Conservation (phyloP, 1,140 invertebrate species). For the Antheraea pernyi region DNA sequence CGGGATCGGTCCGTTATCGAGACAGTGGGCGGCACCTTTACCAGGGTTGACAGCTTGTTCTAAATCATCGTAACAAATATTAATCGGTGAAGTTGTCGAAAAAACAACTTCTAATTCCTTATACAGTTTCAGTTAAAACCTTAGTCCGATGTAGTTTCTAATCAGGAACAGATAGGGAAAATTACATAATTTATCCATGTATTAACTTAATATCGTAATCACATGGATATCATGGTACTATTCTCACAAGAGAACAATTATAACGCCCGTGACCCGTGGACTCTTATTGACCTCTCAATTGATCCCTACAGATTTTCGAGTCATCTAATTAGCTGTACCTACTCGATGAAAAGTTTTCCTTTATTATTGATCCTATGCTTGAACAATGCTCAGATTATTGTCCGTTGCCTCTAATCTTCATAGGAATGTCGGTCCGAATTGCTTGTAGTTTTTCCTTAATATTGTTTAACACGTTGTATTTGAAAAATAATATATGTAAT, state of each 20-base stretch:
- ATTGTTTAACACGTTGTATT: background rate
- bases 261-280: conserved; percentile 55
- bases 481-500: background rate
- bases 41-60: conserved; percentile 34
- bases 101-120: too few relatives aligned
- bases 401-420: background rate
- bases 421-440: background rate
- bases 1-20: conserved; percentile 49
- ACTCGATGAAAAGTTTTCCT: conserved; percentile 10
- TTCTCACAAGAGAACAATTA: conserved; percentile 46
- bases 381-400: background rate
- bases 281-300: conserved; percentile 63
- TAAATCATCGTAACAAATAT: background rate
- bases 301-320: conserved; percentile 49
- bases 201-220: background rate
- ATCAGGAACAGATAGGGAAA: too few relatives aligned
- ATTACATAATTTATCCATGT: too few relatives aligned
- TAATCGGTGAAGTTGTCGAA: too few relatives aligned
- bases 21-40: conserved; percentile 50
- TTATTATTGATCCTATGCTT: background rate
- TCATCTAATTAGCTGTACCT: conserved; percentile 28
- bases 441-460: background rate
- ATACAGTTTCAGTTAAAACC: too few relatives aligned
- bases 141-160: too few relatives aligned
- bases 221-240: conserved; percentile 19